A percentile compares a stretch with the other conserved stretches of the same genome.
phyloP scores from a whole-genome alignment of 2,888 invertebrate species.

The Cataglyphis cursor region DNA sequence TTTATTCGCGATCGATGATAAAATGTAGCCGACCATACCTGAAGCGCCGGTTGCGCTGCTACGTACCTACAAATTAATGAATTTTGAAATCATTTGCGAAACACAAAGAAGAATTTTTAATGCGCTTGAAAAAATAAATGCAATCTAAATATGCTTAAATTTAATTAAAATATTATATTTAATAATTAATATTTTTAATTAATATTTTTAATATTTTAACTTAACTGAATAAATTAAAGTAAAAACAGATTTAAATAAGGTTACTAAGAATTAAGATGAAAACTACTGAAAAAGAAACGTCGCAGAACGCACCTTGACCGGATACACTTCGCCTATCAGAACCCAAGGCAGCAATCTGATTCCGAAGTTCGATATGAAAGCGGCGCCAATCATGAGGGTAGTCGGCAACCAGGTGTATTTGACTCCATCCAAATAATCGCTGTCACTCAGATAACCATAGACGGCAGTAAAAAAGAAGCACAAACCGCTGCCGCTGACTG shows the following conservation, averaged over 20 bases:
- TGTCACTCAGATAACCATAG: constrained; percentile 87
- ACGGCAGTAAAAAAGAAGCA: constrained; percentile 90
- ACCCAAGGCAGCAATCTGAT: constrained; percentile 93
- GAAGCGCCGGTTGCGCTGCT: constrained; percentile 92
- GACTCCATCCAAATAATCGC: constrained; percentile 62
- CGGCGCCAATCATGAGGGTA: constrained; percentile 89
- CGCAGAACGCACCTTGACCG: constrained; percentile 75
- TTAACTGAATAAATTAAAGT: background rate
- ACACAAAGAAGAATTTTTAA: background rate
- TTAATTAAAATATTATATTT: background rate
- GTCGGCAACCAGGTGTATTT: constrained; percentile 90
- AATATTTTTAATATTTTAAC: background rate
- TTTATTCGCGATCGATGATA: constrained; percentile 92
- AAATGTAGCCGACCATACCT: constrained; percentile 92
- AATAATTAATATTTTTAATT: background rate
- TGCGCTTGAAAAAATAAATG: background rate
- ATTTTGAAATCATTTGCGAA: background rate
- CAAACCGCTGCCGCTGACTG: constrained; percentile 90
- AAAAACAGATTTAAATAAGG: background rate
- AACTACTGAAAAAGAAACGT: constrained; percentile 10
- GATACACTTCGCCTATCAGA: constrained; percentile 91
- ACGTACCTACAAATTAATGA: constrained; percentile 87
- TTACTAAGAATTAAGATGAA: background rate
- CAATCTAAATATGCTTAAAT: background rate
- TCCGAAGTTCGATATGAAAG: constrained; percentile 91